These are phyloP conservation scores for Loris lydekkerianus DNA, from an alignment of 2,797 vertebrate species.

Conservation along the genomic window DNA sequence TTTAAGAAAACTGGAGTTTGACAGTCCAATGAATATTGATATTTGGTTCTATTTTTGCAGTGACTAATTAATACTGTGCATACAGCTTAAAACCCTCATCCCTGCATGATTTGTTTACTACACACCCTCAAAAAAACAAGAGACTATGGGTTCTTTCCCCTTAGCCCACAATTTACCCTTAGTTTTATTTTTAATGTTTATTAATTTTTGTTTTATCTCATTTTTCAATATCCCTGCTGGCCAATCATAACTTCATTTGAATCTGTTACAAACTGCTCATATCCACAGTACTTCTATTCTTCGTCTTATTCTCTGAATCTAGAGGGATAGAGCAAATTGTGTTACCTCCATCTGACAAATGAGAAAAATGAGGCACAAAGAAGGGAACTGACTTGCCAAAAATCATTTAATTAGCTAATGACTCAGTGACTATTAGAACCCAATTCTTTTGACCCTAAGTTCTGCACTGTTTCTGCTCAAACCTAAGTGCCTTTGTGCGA, in stretches of 20 bases:
- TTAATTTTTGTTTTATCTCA: not conserved
- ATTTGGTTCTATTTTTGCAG: not conserved
- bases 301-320: not conserved
- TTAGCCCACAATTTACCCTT: not conserved
- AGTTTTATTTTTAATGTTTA: constrained; percentile 27
- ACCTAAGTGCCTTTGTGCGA: not conserved
- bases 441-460: not conserved
- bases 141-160: not conserved
- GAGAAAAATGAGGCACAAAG: constrained; percentile 45
- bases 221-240: not conserved
- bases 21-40: not conserved
- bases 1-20: constrained; percentile 13
- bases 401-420: constrained; percentile 6
- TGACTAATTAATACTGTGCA: not conserved
- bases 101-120: not conserved
- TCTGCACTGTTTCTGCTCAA: constrained; percentile 42
- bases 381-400: constrained; percentile 24
- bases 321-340: not conserved
- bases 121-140: constrained; percentile 28
- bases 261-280: not conserved
- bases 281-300: not conserved
- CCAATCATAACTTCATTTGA: constrained; percentile 10
- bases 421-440: constrained; percentile 13
- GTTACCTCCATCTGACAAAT: constrained; percentile 51
- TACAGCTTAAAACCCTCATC: not conserved